Percentiles rank a stretch among this genome's conserved stretches.
These are phyloP conservation scores for Mystacornis crossleyi DNA, from an alignment of 2,113 vertebrate species.

Conservation along the genomic window DNA sequence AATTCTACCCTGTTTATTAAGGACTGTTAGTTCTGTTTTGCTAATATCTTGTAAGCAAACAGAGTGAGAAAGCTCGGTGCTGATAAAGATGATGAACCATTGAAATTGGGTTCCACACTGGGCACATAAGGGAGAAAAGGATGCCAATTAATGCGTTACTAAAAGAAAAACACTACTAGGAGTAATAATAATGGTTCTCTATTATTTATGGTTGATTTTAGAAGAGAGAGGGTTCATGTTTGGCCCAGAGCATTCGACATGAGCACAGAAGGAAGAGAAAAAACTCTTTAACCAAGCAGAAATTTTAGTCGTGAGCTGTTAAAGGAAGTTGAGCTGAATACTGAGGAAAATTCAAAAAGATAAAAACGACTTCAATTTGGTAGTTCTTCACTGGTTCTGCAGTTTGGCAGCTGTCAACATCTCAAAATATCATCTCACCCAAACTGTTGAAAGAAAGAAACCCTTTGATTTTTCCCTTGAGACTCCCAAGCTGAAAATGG, in stretches of 20 bases:
- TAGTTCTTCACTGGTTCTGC: slow-evolving; percentile 61
- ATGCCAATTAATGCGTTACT: background rate
- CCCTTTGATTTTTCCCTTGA: slow-evolving; percentile 73
- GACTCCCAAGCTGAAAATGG: slow-evolving; percentile 73
- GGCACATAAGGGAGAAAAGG: background rate
- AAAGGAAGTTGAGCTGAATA: slow-evolving; percentile 27
- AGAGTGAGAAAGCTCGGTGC: background rate
- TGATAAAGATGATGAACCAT: background rate
- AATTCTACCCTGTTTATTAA: background rate
- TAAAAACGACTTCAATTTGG: slow-evolving; percentile 60
- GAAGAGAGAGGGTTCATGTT: background rate
- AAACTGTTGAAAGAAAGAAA: slow-evolving; percentile 78
- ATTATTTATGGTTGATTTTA: background rate
- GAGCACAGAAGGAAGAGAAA: background rate
- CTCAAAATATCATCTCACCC: slow-evolving; percentile 78
- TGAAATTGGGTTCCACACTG: background rate
- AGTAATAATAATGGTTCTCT: background rate
- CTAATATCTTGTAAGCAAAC: background rate
- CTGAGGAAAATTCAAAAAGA: slow-evolving; percentile 45
- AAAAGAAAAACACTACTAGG: background rate
- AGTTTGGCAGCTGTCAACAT: slow-evolving; percentile 78
- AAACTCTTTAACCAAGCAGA: background rate
- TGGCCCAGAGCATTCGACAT: background rate
- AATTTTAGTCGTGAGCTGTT: background rate
- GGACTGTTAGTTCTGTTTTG: background rate